Conservation (phyloP, 2,113 vertebrate genomes). For the Atrichornis clamosus region DNA sequence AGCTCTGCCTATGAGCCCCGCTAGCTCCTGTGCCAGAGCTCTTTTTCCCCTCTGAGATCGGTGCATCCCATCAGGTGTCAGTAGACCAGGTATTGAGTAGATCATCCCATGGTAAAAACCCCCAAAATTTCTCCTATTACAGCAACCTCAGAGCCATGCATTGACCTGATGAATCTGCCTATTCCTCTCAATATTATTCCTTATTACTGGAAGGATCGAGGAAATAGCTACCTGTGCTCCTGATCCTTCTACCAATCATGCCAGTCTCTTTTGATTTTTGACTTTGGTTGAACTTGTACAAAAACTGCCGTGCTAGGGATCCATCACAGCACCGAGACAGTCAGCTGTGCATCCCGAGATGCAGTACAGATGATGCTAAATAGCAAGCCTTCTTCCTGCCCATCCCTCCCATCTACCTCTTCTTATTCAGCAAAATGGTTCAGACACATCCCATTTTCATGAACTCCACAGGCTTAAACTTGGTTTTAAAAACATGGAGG, state of each 20-base stretch:
- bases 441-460: not conserved
- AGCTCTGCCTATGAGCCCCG: not conserved
- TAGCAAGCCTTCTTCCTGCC: not conserved
- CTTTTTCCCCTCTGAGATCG: not conserved
- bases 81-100: not conserved
- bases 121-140: not conserved
- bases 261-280: not conserved
- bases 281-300: not conserved
- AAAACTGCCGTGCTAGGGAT: not conserved
- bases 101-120: not conserved
- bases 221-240: not conserved
- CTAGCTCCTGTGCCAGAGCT: not conserved
- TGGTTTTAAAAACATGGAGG: not conserved
- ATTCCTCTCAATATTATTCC: not conserved
- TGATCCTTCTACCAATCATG: not conserved
- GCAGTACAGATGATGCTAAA: not conserved
- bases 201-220: not conserved
- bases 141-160: not conserved
- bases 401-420: not conserved
- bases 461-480: not conserved
- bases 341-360: not conserved
- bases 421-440: not conserved
- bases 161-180: not conserved
- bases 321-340: not conserved
- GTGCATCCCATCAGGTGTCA: not conserved